Base-by-base conservation (phyloP, 2,113 vertebrate species). In the Casuarius casuarius region DNA sequence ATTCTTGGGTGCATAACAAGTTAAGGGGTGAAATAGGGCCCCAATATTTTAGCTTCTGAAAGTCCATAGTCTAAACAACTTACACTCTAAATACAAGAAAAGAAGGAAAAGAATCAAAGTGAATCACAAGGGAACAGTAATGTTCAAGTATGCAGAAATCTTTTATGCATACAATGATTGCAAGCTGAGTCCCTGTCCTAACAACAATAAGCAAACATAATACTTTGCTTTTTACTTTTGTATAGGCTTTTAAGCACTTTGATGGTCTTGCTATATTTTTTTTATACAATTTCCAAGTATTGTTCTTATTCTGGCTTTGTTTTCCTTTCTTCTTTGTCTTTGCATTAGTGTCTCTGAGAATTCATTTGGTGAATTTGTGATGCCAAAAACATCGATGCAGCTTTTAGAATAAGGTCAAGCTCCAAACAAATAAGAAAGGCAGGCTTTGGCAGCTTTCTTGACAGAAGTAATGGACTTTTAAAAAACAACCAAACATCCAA, bases 311-410 rank as follows among this genome's bases (percentile, higher is more conserved):
- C 62, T 84, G 35, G 20, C 14, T 94, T 90, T 87, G 58, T 70
- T 92, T 88, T 71, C 54, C 56, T 76, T 87, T 40, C n/a, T 90
- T 89, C 73, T 93, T 91, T 91, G 68, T 81, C 90, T 92, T 74
- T 77, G 28, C 67, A n/a, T 48, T 42, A 49, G 18, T 10, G 38
- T 61, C 28, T 87, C 75, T 86, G 48, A 89, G 66, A 93, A 94
- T 59, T 25, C 56, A 82, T 46, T 84, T 84, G 29, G 68, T 88
- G 68, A 91, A 91, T 87, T 58, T 91, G 10, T 72, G 56, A 52
- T 92, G 75, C 66, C 74, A 87, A 91, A 96, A 95, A 21, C 74
- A 92, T 26, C 20, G 6, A 58, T 42, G 26, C 21, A 88, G 66
- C 61, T 94, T 90, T 84, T 58, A 95, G 74, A 72, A 80, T 63